Conservation (phyloP, 35 echinoderm and acorn worm genomes). For the Lytechinus pictus region DNA sequence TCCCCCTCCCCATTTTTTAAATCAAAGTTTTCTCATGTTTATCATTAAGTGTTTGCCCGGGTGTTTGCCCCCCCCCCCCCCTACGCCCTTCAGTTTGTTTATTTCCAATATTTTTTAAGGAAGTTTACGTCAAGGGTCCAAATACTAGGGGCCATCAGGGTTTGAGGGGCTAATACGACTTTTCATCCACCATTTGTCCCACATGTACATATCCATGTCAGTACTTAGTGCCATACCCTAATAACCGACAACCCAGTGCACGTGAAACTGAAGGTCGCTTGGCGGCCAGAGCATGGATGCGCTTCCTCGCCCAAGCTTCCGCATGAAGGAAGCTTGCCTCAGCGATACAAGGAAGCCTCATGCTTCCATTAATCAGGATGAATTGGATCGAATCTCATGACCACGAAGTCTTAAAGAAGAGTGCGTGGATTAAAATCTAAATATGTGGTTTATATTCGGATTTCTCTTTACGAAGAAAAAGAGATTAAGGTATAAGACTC, state of each 20-base stretch:
- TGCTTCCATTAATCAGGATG: slow-evolving; percentile 9
- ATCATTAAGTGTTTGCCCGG: too few species aligned
- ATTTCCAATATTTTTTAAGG: not conserved
- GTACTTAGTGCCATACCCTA: not conserved
- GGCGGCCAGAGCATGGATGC: not conserved
- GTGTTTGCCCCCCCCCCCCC: too few species aligned
- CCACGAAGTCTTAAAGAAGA: not conserved
- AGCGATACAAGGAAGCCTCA: not conserved
- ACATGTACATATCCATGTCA: not conserved
- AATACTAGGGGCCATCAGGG: not conserved
- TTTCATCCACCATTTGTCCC: not conserved
- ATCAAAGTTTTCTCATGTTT: too few species aligned
- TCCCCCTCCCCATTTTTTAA: too few species aligned
- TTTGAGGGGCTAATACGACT: not conserved
- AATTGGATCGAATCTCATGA: not conserved
- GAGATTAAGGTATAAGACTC: not conserved
- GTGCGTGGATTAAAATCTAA: not conserved
- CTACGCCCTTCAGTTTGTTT: not conserved
- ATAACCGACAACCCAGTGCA: not conserved
- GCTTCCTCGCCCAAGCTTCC: not conserved
- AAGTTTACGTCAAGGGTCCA: not conserved
- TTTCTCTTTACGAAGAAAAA: not conserved
- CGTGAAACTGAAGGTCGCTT: not conserved
- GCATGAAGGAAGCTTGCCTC: not conserved
- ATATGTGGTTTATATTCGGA: not conserved